Evolutionary conservation across 2,888 invertebrate species (phyloP).

Genomic region (Acanthosepion lycidas): DNA sequence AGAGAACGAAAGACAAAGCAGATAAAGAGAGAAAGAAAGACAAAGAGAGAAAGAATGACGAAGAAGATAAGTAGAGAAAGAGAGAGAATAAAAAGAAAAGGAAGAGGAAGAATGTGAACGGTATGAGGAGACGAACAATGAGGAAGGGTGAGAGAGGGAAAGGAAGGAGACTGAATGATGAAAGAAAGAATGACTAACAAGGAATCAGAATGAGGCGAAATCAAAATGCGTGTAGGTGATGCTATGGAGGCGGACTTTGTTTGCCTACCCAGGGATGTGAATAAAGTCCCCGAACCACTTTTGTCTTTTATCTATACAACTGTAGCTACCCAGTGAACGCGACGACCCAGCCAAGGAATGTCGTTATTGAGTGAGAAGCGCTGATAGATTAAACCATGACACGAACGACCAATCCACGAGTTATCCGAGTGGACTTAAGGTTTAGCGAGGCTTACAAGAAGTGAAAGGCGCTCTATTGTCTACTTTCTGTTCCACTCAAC

Average conservation of each 20-base stretch:
- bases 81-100: no score
- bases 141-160: no score
- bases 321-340: not conserved
- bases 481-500: not conserved
- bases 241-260: not conserved
- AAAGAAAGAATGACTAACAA: no score
- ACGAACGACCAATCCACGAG: not conserved
- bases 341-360: not conserved
- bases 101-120: no score
- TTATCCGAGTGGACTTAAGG: not conserved
- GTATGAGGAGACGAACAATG: no score
- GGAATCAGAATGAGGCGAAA: no score
- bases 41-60: no score
- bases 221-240: not conserved
- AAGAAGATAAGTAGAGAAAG: no score
- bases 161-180: no score
- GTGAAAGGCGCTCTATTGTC: slow-evolving; percentile 2
- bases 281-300: not conserved
- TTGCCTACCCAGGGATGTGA: not conserved
- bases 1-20: no score
- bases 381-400: not conserved
- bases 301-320: no score
- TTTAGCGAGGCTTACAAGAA: not conserved
- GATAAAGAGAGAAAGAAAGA: no score
- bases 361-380: not conserved